These are phyloP conservation scores for Trichonephila clavipes DNA, from an alignment of 1,140 invertebrate species.

Conservation along the genomic window DNA sequence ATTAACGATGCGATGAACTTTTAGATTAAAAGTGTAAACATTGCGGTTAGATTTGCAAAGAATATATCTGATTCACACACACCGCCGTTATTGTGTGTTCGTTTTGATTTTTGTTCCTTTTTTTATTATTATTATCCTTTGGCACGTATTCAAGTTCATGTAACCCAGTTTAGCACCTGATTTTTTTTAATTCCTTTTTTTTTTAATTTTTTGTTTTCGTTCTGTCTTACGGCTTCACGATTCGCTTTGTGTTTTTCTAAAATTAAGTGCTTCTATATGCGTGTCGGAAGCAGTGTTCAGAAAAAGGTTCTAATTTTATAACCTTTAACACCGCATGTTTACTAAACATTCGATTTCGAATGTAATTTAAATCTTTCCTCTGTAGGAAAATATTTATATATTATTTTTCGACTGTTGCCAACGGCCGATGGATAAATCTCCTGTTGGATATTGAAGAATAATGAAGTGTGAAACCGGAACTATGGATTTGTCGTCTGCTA, in stretches of 20 bases:
- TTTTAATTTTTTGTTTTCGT: neutral
- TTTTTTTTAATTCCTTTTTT: constrained; percentile 5
- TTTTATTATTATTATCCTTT: neutral
- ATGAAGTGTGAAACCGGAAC: constrained; percentile 18
- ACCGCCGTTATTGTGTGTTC: neutral
- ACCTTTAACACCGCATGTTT: neutral
- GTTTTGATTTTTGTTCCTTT: neutral
- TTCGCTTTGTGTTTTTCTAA: neutral
- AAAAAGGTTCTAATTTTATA: constrained; percentile 8
- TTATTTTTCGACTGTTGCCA: neutral
- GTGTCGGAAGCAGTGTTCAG: neutral
- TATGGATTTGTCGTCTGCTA: constrained; percentile 64
- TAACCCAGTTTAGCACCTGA: constrained; percentile 65
- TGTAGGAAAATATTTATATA: neutral
- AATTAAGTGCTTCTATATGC: neutral
- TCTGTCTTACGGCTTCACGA: neutral
- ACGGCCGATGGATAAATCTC: constrained; percentile 58
- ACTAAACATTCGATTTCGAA: constrained; percentile 3
- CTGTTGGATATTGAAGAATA: constrained; percentile 29
- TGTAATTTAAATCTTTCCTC: neutral
- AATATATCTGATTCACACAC: neutral
- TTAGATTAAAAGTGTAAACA: constrained; percentile 38
- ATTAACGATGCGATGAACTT: neutral
- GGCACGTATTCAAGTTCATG: constrained; percentile 65
- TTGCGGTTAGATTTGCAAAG: constrained; percentile 41